Conservation (phyloP, 1,140 invertebrate genomes). For the Plodia interpunctella region DNA sequence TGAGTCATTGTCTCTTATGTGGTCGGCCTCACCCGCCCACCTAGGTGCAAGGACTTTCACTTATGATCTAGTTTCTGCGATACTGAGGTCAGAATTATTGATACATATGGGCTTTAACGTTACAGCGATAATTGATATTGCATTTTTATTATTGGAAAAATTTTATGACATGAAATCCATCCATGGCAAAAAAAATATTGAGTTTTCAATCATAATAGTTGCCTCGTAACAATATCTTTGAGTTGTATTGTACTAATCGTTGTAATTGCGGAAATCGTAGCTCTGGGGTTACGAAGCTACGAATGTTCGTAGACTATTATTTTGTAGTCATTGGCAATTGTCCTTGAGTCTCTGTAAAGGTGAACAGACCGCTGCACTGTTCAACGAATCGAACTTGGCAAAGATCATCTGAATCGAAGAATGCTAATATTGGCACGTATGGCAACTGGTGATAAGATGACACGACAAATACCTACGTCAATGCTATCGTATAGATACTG, state of each 20-base stretch:
- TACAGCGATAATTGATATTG: background rate
- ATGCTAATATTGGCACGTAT: too few relatives aligned
- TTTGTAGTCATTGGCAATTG: too few relatives aligned
- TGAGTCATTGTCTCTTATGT: background rate
- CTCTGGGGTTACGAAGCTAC: background rate
- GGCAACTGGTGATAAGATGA: background rate
- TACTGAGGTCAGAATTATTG: background rate
- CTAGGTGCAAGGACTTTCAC: constrained; percentile 14
- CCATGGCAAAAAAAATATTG: too few relatives aligned
- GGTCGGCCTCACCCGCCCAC: constrained; percentile 1
- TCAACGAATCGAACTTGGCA: too few relatives aligned
- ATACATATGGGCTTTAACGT: background rate
- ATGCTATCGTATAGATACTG: background rate
- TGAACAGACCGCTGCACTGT: too few relatives aligned
- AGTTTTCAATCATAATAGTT: too few relatives aligned
- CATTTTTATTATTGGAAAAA: background rate
- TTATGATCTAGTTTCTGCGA: background rate
- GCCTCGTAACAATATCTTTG: too few relatives aligned
- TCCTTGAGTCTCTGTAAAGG: too few relatives aligned
- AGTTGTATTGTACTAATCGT: too few relatives aligned
- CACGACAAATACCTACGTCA: background rate
- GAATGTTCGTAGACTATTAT: background rate
- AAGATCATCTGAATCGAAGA: too few relatives aligned
- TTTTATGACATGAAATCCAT: too few relatives aligned
- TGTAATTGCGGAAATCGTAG: background rate